phyloP scores from a whole-genome alignment of 2,888 invertebrate species.

The Nezara viridula region DNA sequence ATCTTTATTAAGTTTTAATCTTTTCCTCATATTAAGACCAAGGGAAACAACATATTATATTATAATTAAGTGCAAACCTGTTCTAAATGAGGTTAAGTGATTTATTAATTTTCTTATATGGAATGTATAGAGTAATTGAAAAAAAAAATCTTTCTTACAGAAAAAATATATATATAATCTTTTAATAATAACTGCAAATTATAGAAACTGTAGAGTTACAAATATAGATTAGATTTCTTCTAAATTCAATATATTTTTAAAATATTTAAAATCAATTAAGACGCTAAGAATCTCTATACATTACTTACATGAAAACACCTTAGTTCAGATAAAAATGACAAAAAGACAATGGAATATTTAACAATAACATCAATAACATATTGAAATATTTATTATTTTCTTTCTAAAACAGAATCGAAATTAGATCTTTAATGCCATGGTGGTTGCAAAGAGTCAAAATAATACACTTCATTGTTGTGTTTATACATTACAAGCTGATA shows the following conservation, averaged over 20 bases:
- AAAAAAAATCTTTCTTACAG: neutral
- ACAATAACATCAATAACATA: neutral
- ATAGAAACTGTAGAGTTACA: neutral
- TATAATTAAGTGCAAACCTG: constrained; percentile 30
- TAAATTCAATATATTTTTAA: constrained; percentile 15
- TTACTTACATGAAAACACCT: constrained; percentile 9
- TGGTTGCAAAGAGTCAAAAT: no score
- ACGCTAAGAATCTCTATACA: neutral
- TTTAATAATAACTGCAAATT: neutral
- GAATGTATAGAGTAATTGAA: neutral
- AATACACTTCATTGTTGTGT: no score
- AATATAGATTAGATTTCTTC: neutral
- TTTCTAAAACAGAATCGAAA: neutral
- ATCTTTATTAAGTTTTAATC: constrained; percentile 52
- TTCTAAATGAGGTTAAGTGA: constrained; percentile 8
- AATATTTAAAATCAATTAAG: neutral
- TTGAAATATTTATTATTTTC: no score
- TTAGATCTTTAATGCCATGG: neutral
- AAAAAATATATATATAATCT: neutral
- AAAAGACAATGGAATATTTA: neutral
- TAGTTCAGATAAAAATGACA: neutral
- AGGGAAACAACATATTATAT: constrained; percentile 52
- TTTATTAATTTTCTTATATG: neutral
- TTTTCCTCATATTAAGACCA: constrained; percentile 55
- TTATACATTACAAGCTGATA: no score